These are phyloP conservation scores for Heliconius erato DNA, from an alignment of 2,888 invertebrate genomes.

Conservation along the genomic window DNA sequence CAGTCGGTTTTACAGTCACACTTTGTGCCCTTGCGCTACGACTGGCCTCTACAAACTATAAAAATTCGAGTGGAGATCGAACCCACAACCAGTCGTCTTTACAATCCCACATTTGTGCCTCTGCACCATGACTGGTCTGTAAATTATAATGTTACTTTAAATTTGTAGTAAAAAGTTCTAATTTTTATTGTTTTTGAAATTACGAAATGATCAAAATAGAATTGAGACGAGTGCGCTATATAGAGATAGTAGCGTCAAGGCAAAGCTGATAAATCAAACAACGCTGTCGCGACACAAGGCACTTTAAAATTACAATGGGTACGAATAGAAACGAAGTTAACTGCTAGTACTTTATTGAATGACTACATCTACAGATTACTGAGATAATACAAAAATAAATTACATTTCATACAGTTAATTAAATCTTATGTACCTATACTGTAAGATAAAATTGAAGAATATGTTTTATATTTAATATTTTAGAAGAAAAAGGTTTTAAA, in stretches of 20 bases:
- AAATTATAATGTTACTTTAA: not conserved
- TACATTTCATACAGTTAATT: constrained; percentile 3
- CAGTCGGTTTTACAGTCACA: too few species aligned
- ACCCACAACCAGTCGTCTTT: too few species aligned
- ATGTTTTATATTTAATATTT: too few species aligned
- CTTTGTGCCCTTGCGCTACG: too few species aligned
- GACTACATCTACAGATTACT: too few species aligned
- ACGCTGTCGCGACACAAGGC: constrained; percentile 44
- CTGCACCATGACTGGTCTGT: not conserved
- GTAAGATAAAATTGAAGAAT: too few species aligned
- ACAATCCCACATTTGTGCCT: too few species aligned
- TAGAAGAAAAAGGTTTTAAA: too few species aligned
- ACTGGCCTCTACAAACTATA: too few species aligned
- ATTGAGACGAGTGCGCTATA: not conserved
- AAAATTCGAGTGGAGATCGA: not conserved
- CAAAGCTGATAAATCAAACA: constrained; percentile 56
- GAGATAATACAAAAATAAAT: not conserved
- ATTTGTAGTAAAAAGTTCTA: not conserved
- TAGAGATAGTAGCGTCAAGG: constrained; percentile 29
- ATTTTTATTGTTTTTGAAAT: not conserved
- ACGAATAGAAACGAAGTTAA: constrained; percentile 55
- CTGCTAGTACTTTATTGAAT: constrained; percentile 52
- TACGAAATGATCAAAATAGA: not conserved
- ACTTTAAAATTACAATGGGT: constrained; percentile 51
- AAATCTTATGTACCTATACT: not conserved